Evolutionary conservation across 2,888 invertebrate species (phyloP).

Genomic region (Acleris emargana): DNA sequence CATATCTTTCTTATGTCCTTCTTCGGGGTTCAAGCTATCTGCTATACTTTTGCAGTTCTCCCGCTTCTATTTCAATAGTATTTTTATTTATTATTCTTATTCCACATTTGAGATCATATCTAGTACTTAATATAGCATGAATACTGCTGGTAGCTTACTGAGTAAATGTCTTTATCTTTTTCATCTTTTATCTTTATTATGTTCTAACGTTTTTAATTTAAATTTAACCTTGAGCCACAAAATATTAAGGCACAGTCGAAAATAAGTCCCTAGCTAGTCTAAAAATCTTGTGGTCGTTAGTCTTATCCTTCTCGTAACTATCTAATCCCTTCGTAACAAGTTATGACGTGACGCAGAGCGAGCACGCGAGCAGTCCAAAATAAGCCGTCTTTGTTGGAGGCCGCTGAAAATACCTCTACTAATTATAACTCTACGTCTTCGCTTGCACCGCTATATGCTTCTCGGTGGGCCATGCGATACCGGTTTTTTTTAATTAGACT

Average conservation of each 20-base stretch:
- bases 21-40: too few relatives aligned
- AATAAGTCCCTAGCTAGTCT: not conserved
- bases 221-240: too few relatives aligned
- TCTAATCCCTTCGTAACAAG: slow-evolving; percentile 29
- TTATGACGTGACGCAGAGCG: slow-evolving; percentile 44
- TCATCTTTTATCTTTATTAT: too few relatives aligned
- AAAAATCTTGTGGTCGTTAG: slow-evolving; percentile 11
- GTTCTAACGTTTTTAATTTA: too few relatives aligned
- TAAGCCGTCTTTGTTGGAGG: slow-evolving; percentile 73
- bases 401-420: slow-evolving; percentile 68
- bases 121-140: too few relatives aligned
- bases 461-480: slow-evolving; percentile 3
- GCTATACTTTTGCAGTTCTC: too few relatives aligned
- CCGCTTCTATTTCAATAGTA: too few relatives aligned
- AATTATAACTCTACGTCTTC: slow-evolving; percentile 65
- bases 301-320: slow-evolving; percentile 18
- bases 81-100: too few relatives aligned
- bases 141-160: too few relatives aligned
- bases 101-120: too few relatives aligned
- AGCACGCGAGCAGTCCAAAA: slow-evolving; percentile 64
- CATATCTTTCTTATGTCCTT: too few relatives aligned
- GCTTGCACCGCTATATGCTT: slow-evolving; percentile 40
- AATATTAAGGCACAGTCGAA: not conserved
- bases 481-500: slow-evolving; percentile 2
- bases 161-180: too few relatives aligned